A percentile compares a stretch with the other conserved stretches of the same genome.
phyloP scores from a whole-genome alignment of 2,113 vertebrate genomes.

The Ceuthmochares aereus region DNA sequence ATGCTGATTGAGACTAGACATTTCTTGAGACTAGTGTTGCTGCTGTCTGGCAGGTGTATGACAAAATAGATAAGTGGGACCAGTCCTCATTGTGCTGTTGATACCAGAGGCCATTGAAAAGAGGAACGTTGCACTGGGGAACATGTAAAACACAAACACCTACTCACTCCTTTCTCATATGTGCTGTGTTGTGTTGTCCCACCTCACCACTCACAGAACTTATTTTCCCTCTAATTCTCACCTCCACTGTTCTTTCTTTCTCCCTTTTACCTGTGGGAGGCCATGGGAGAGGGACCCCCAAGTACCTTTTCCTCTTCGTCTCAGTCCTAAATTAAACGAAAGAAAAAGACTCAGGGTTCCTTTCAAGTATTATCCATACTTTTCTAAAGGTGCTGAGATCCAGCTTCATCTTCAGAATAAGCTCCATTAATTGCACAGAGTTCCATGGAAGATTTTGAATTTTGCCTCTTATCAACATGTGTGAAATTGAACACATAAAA shows the following conservation, averaged over 20 bases:
- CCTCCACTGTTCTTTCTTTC: not conserved
- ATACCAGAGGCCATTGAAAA: not conserved
- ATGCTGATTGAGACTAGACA: not conserved
- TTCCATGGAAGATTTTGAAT: not conserved
- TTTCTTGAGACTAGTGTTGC: not conserved
- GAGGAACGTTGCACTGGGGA: not conserved
- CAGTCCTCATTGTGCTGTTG: not conserved
- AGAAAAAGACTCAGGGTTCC: not conserved
- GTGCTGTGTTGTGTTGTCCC: not conserved
- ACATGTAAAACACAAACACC: not conserved
- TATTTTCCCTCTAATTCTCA: not conserved
- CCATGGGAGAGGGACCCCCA: not conserved
- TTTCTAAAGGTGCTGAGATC: not conserved
- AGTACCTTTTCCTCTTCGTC: not conserved
- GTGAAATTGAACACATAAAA: not conserved
- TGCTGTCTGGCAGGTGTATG: not conserved
- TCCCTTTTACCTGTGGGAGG: not conserved
- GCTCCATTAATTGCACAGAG: not conserved
- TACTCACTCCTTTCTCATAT: not conserved
- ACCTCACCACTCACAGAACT: not conserved
- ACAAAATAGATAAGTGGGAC: not conserved
- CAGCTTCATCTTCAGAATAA: not conserved
- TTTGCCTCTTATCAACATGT: not conserved
- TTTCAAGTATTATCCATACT: not conserved
- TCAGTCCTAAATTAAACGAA: not conserved